Percentiles rank a stretch among this genome's conserved stretches.
Evolutionary conservation across 2,797 vertebrate species (phyloP).

Genomic region (Merluccius polli): DNA sequence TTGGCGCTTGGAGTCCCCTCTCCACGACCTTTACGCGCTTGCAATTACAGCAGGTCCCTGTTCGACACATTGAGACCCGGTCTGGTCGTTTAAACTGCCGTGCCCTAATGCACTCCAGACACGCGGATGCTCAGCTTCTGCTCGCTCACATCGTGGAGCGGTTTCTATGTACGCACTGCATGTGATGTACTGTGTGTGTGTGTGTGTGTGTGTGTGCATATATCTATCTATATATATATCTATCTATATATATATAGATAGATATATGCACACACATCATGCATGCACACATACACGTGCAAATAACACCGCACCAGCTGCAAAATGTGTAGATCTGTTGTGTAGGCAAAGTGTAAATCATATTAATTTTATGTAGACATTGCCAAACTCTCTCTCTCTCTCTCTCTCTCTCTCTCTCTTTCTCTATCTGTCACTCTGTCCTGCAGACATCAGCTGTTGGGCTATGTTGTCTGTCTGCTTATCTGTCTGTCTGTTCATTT

Average conservation of each 20-base stretch:
- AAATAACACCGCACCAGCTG: slow-evolving; percentile 49
- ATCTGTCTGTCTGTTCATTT: slow-evolving; percentile 33
- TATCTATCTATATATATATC: no score
- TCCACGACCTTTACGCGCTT: slow-evolving; percentile 24
- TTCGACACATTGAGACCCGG: slow-evolving; percentile 5
- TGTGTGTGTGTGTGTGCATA: no score
- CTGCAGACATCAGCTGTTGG: slow-evolving; percentile 62
- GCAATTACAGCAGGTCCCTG: slow-evolving; percentile 19
- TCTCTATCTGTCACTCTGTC: slow-evolving; percentile 29
- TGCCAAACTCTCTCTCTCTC: background rate
- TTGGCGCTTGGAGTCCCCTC: slow-evolving; percentile 30
- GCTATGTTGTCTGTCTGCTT: slow-evolving; percentile 12
- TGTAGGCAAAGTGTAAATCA: slow-evolving; percentile 50
- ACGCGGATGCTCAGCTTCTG: background rate
- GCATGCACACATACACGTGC: slow-evolving; percentile 18
- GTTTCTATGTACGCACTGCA: no score
- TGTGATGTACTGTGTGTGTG: no score
- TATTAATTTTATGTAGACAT: slow-evolving; percentile 46
- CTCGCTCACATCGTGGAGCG: background rate
- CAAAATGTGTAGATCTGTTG: slow-evolving; percentile 45
- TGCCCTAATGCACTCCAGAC: background rate
- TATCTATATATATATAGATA: background rate
- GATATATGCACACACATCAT: background rate
- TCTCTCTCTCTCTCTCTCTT: background rate
- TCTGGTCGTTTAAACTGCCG: background rate